phyloP scores from a whole-genome alignment of 2,113 vertebrate species.

The Turnix velox region DNA sequence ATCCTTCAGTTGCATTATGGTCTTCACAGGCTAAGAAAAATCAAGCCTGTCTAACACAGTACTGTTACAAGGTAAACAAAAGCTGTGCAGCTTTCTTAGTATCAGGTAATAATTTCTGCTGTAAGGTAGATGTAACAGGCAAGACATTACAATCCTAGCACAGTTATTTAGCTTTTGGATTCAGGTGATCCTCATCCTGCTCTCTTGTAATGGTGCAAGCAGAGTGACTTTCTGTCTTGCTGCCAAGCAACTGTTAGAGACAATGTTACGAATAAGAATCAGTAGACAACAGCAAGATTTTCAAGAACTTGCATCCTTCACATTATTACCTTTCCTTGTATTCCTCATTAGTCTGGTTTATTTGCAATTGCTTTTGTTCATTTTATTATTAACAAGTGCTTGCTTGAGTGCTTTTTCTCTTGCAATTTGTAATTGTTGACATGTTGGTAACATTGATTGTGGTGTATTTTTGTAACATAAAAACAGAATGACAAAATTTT shows the following conservation, averaged over 20 bases:
- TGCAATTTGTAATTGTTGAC: not conserved
- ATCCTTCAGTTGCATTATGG: not conserved
- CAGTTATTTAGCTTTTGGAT: not conserved
- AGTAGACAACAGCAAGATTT: not conserved
- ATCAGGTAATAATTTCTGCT: not conserved
- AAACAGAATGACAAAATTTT: not conserved
- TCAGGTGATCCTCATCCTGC: not conserved
- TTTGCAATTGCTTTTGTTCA: not conserved
- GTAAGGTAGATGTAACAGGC: not conserved
- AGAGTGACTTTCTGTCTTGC: fast-evolving
- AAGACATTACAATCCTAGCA: not conserved
- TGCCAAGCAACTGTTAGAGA: not conserved
- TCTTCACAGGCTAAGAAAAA: not conserved
- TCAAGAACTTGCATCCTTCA: not conserved
- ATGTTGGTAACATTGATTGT: not conserved
- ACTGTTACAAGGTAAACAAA: not conserved
- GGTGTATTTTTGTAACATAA: not conserved
- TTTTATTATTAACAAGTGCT: not conserved
- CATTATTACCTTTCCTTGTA: not conserved
- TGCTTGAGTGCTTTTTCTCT: not conserved
- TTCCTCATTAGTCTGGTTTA: not conserved
- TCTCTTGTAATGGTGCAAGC: not conserved
- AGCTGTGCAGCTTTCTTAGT: not conserved
- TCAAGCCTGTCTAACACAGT: too few species aligned
- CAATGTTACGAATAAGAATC: not conserved